Evolutionary conservation across 2,797 vertebrate species (phyloP).

Genomic region (Australoheros facetus): DNA sequence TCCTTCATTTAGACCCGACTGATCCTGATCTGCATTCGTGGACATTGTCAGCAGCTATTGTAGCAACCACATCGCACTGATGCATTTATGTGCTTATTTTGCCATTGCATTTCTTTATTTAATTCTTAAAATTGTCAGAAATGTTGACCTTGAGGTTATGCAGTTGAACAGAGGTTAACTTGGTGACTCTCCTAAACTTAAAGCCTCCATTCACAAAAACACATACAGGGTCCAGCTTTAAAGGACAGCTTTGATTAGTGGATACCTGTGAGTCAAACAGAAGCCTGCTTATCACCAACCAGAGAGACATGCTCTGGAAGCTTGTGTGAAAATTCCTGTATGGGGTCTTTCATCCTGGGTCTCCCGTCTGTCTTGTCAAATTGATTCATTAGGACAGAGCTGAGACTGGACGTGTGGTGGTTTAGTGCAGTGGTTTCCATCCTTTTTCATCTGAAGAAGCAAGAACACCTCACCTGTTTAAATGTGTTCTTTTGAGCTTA

Average conservation of each 20-base stretch:
- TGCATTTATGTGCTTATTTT: neutral
- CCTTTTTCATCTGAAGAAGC: no score
- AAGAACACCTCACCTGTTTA: no score
- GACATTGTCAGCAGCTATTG: neutral
- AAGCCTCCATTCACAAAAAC: neutral
- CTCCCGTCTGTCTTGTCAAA: neutral
- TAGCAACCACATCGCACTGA: neutral
- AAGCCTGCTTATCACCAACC: constrained; percentile 15
- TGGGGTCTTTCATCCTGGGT: neutral
- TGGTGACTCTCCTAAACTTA: constrained; percentile 15
- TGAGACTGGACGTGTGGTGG: no score
- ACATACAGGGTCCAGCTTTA: constrained; percentile 15
- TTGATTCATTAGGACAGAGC: neutral
- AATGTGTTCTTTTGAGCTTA: no score
- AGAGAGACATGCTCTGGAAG: constrained; percentile 45
- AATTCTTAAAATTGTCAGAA: neutral
- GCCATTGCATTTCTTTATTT: neutral
- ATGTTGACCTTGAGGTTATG: neutral
- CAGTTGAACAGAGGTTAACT: neutral
- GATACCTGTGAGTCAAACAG: constrained; percentile 62
- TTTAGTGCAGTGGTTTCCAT: no score
- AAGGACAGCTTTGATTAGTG: constrained; percentile 51
- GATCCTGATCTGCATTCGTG: constrained; percentile 9
- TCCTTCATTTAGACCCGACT: constrained; percentile 15
- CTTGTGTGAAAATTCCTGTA: constrained; percentile 55